Evolutionary conservation across 1,140 invertebrate genomes (phyloP).

Genomic region (Marisa cornuarietis): DNA sequence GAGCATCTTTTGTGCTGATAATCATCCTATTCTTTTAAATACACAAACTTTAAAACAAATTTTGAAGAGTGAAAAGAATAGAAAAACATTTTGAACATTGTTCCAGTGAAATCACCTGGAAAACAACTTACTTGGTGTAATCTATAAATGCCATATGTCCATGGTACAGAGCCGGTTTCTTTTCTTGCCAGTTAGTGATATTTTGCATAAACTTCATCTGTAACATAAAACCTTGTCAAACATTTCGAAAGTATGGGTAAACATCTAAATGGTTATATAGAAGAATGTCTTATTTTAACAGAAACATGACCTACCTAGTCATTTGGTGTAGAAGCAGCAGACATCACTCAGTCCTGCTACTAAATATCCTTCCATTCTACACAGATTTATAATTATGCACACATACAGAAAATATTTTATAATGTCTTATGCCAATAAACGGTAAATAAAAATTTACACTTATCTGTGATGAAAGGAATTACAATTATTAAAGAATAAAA

Average conservation of each 20-base stretch:
- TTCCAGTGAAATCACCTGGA: background rate
- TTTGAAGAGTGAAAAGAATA: too few relatives aligned
- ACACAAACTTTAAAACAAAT: too few relatives aligned
- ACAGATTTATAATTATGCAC: background rate
- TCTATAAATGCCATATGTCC: conserved; percentile 96
- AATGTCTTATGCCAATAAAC: background rate
- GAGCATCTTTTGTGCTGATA: too few relatives aligned
- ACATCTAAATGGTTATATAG: background rate
- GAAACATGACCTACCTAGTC: background rate
- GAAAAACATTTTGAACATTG: too few relatives aligned
- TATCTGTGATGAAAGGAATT: too few relatives aligned
- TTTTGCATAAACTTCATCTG: conserved; percentile 86
- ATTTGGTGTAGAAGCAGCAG: too few relatives aligned
- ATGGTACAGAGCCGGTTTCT: conserved; percentile 94
- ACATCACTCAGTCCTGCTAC: background rate
- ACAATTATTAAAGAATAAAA: conserved; percentile 7
- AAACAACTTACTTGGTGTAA: conserved; percentile 81
- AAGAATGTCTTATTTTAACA: background rate
- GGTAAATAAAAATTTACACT: too few relatives aligned
- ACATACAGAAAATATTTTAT: background rate
- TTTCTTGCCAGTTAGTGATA: conserved; percentile 84
- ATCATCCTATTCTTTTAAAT: too few relatives aligned
- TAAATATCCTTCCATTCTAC: background rate
- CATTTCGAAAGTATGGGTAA: background rate
- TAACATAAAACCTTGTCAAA: conserved; percentile 40